These are phyloP conservation scores for Ciconia stormi DNA, from an alignment of 2,113 vertebrate genomes.

Conservation along the genomic window DNA sequence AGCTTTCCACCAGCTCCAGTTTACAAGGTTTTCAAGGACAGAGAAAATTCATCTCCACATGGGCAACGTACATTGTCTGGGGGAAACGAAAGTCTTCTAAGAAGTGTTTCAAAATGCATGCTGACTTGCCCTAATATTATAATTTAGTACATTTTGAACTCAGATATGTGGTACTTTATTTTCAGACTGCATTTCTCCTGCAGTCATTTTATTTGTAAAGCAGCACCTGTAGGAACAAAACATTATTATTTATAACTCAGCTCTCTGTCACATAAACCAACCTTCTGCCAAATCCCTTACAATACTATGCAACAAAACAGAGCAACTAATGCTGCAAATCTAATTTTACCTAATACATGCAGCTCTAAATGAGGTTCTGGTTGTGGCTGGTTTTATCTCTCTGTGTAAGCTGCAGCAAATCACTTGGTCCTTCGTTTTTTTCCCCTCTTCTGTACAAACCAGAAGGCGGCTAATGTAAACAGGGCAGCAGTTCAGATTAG, in stretches of 20 bases:
- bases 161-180: not conserved
- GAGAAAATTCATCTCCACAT: not conserved
- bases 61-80: not conserved
- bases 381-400: not conserved
- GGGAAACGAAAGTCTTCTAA: not conserved
- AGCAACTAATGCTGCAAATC: not conserved
- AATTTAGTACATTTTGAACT: not conserved
- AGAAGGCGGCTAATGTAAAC: not conserved
- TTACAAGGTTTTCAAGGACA: not conserved
- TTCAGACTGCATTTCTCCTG: slow-evolving; percentile 6
- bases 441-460: not conserved
- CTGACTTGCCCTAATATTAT: not conserved
- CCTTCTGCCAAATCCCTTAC: not conserved
- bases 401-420: not conserved
- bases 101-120: not conserved
- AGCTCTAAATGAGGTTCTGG: not conserved
- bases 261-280: not conserved
- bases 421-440: not conserved
- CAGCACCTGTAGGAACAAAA: slow-evolving; percentile 23
- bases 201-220: slow-evolving; percentile 23
- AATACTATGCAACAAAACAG: not conserved
- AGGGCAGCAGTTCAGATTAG: not conserved
- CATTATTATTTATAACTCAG: slow-evolving; percentile 24
- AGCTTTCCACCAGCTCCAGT: not conserved
- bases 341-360: not conserved